Evolutionary conservation across 2,113 vertebrate genomes (phyloP).

Genomic region (Myxocyprinus asiaticus): DNA sequence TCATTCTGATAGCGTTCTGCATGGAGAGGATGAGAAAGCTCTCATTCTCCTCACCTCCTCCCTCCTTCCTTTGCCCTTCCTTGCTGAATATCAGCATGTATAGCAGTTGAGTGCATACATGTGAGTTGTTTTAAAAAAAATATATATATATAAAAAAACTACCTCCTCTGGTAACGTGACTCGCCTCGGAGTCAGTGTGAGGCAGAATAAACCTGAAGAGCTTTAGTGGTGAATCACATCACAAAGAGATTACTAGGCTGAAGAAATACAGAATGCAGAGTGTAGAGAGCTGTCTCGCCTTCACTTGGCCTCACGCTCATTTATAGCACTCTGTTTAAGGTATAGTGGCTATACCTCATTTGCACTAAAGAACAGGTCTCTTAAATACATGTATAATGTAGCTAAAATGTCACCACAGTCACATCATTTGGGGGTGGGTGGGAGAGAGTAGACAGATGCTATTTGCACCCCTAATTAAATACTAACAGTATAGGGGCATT

Average conservation of each 20-base stretch:
- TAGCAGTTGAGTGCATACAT: too few relatives aligned
- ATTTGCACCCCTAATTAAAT: too few relatives aligned
- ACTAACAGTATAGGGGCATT: too few relatives aligned
- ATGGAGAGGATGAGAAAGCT: conserved; percentile 15
- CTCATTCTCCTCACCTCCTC: conserved; percentile 14
- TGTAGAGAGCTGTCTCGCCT: not conserved
- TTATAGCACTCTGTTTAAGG: conserved; percentile 38
- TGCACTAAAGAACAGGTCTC: conserved; percentile 3
- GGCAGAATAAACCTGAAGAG: conserved; percentile 16
- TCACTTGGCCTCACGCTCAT: conserved; percentile 5
- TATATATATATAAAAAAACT: not conserved
- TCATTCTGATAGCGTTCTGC: conserved; percentile 28
- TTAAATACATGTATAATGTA: not conserved
- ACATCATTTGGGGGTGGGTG: too few relatives aligned
- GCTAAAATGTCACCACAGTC: too few relatives aligned
- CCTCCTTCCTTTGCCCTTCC: not conserved
- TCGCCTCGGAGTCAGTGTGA: conserved; percentile 6
- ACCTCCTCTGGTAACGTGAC: conserved; percentile 9
- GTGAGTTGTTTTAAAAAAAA: too few relatives aligned
- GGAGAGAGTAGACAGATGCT: too few relatives aligned
- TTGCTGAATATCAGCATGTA: too few relatives aligned
- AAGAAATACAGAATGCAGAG: not conserved
- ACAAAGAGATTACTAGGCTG: not conserved
- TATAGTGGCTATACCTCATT: conserved; percentile 6
- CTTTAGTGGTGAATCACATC: conserved; percentile 19